Evolutionary conservation across 2,888 invertebrate species (phyloP).

Genomic region (Platerodrilus igneus): DNA sequence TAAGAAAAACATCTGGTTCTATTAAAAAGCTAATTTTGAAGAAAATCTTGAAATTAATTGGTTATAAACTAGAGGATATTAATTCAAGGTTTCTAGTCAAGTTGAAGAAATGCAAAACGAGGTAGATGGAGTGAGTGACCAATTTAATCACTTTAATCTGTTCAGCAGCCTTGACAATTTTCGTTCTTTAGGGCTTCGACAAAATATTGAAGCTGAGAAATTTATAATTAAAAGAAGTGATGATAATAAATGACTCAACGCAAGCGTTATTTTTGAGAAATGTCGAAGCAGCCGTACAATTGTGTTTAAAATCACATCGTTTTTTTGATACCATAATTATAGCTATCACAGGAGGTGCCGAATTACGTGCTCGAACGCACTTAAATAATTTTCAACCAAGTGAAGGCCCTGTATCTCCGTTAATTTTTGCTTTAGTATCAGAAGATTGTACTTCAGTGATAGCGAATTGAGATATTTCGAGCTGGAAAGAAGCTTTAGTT

Average conservation of each 20-base stretch:
- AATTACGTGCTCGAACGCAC: constrained; percentile 66
- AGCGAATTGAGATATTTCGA: constrained; percentile 64
- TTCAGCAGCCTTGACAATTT: too few relatives aligned
- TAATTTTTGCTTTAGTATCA: constrained; percentile 74
- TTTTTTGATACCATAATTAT: constrained; percentile 86
- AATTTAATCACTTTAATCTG: constrained; percentile 55
- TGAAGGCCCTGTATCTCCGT: constrained; percentile 57
- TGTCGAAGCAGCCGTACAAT: constrained; percentile 81
- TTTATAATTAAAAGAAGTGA: too few relatives aligned
- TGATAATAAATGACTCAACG: too few relatives aligned
- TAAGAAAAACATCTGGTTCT: constrained; percentile 81
- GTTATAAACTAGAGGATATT: constrained; percentile 64
- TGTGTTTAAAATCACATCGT: constrained; percentile 74
- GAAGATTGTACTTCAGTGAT: constrained; percentile 73
- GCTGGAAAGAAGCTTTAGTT: constrained; percentile 84
- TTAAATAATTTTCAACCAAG: constrained; percentile 60
- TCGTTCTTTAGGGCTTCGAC: too few relatives aligned
- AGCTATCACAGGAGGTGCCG: constrained; percentile 71
- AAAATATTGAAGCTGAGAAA: too few relatives aligned
- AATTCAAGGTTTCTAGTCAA: constrained; percentile 57
- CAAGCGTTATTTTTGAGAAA: constrained; percentile 83
- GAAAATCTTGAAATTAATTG: constrained; percentile 67
- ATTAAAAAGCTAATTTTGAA: constrained; percentile 82
- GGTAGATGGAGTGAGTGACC: constrained; percentile 50
- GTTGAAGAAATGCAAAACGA: constrained; percentile 40